These are phyloP conservation scores for Dromiciops gliroides DNA, from an alignment of 2,113 vertebrate species.

Conservation along the genomic window DNA sequence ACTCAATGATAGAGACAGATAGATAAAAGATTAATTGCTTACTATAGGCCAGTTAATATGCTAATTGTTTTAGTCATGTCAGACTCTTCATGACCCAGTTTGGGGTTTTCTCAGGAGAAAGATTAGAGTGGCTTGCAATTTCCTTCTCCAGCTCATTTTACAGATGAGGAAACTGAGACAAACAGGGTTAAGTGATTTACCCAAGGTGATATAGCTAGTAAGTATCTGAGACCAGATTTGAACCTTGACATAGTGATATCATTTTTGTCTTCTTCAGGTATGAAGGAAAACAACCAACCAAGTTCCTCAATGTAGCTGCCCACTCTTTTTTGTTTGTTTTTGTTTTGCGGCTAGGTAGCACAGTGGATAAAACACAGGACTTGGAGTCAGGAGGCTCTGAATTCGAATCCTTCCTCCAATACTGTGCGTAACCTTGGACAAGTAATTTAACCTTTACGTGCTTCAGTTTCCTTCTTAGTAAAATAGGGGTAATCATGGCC, in stretches of 20 bases:
- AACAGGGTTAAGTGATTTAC: not conserved
- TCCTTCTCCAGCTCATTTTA: not conserved
- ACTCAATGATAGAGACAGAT: not conserved
- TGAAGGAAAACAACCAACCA: not conserved
- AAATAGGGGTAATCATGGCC: not conserved
- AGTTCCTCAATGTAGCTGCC: not conserved
- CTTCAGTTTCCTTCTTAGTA: not conserved
- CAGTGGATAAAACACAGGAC: not conserved
- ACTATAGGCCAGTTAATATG: not conserved
- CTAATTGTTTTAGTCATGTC: not conserved
- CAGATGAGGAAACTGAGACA: not conserved
- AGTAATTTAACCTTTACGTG: not conserved
- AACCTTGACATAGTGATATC: not conserved
- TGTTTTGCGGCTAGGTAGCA: not conserved
- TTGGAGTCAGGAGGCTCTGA: not conserved
- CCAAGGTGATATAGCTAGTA: too few species aligned
- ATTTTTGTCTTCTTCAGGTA: not conserved
- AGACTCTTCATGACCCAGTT: not conserved
- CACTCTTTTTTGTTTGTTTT: not conserved
- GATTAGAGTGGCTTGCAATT: not conserved
- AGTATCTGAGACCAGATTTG: not conserved
- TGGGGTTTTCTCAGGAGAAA: not conserved
- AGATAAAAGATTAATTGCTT: not conserved
- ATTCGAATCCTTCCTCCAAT: conserved; percentile 9
- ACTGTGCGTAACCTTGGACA: not conserved